These are phyloP conservation scores for Bellardia pandia DNA, from an alignment of 2,888 invertebrate species.

Conservation along the genomic window DNA sequence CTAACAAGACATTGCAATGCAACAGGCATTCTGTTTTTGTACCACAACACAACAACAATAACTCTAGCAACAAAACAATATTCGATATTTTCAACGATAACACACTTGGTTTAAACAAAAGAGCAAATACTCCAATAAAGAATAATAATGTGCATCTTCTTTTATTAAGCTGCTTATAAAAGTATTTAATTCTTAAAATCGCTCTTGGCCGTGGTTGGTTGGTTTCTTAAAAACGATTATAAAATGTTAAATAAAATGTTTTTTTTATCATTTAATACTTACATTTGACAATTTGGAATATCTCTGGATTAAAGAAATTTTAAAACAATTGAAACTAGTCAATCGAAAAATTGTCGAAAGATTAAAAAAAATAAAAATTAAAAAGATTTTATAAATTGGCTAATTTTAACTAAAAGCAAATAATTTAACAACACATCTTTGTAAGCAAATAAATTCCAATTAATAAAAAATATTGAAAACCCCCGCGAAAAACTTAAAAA, in stretches of 20 bases:
- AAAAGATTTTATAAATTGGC: neutral
- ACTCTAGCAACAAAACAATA: constrained; percentile 29
- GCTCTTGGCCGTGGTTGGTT: too few species aligned
- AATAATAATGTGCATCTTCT: too few species aligned
- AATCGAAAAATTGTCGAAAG: too few species aligned
- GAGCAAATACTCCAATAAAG: too few species aligned
- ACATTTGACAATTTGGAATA: too few species aligned
- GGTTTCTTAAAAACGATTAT: too few species aligned
- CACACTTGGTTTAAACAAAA: constrained; percentile 1
- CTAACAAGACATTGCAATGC: constrained; percentile 74
- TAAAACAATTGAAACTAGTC: too few species aligned
- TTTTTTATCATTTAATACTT: too few species aligned
- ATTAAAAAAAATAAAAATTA: neutral
- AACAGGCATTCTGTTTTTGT: constrained; percentile 56
- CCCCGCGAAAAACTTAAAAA: constrained; percentile 33
- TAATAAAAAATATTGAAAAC: constrained; percentile 46
- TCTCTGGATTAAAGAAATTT: too few species aligned
- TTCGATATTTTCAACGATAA: constrained; percentile 34
- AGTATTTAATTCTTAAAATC: too few species aligned
- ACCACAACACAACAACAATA: constrained; percentile 31
- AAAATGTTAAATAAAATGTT: too few species aligned
- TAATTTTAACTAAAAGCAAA: constrained; percentile 16
- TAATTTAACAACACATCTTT: constrained; percentile 6
- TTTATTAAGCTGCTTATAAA: neutral
- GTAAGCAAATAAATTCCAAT: constrained; percentile 19